These are phyloP conservation scores for Petrocephalus sullivani DNA, from an alignment of 2,797 vertebrate genomes.

Conservation along the genomic window DNA sequence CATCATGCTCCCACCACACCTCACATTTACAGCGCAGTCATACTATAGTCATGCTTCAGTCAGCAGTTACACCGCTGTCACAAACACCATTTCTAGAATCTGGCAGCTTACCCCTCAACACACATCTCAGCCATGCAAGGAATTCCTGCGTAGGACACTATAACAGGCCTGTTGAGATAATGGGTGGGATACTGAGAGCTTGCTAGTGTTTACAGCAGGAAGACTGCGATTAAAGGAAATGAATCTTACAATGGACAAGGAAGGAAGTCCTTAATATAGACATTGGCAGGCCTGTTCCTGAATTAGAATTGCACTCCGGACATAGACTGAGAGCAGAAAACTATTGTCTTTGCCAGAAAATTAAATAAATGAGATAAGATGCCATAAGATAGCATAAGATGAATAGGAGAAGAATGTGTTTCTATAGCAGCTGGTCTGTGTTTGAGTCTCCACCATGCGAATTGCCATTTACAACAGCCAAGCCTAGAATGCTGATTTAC, in stretches of 20 bases:
- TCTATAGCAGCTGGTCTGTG: too few species aligned
- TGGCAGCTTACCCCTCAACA: background rate
- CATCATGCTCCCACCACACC: background rate
- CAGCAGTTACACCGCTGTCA: background rate
- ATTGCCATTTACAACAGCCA: too few species aligned
- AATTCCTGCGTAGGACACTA: background rate
- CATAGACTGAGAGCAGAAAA: background rate
- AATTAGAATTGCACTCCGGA: background rate
- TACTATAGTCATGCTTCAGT: background rate
- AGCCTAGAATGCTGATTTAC: background rate
- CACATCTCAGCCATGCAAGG: background rate
- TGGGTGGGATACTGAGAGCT: background rate
- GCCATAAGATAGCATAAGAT: background rate
- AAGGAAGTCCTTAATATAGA: background rate
- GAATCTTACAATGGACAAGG: background rate
- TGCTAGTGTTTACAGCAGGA: background rate
- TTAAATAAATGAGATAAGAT: background rate
- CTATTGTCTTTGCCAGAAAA: background rate
- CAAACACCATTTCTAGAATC: background rate
- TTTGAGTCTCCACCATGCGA: too few species aligned
- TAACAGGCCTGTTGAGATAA: background rate
- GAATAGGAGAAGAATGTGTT: background rate
- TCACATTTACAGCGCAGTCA: background rate
- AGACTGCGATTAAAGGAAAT: background rate
- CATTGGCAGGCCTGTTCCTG: background rate